phyloP scores from a whole-genome alignment of 1,140 invertebrate species.

The Carposina sasakii region DNA sequence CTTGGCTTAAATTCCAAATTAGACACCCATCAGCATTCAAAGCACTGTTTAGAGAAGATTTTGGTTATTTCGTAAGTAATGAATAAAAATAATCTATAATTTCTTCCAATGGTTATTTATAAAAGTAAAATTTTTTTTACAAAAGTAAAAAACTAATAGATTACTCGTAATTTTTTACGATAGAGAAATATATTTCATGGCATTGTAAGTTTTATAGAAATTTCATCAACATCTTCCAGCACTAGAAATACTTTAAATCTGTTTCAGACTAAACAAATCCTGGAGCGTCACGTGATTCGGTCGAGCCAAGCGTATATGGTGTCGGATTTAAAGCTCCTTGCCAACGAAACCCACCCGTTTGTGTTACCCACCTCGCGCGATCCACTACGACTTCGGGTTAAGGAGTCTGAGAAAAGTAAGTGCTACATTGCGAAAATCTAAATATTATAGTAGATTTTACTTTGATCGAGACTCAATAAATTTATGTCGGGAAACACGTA shows the following conservation, averaged over 20 bases:
- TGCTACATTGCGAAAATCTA: conserved; percentile 21
- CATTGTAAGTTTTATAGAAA: no score
- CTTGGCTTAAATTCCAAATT: conserved; percentile 84
- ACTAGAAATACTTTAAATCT: no score
- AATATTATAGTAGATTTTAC: no score
- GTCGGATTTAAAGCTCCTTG: conserved; percentile 80
- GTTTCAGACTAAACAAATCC: conserved; percentile 84
- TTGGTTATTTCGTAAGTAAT: conserved; percentile 85
- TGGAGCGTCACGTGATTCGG: conserved; percentile 87
- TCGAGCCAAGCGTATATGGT: conserved; percentile 82
- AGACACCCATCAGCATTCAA: conserved; percentile 84
- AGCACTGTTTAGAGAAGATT: conserved; percentile 87
- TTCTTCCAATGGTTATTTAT: no score
- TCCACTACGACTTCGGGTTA: conserved; percentile 78
- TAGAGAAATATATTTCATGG: no score
- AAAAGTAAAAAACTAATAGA: no score
- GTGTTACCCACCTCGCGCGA: conserved; percentile 81
- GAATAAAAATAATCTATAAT: no score
- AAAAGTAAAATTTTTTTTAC: no score
- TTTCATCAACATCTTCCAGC: no score
- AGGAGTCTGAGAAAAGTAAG: conserved; percentile 85
- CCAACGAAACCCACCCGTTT: conserved; percentile 75
- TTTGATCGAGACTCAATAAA: no score
- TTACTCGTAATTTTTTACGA: no score
- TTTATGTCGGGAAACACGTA: no score